A percentile compares a stretch with the other conserved stretches of the same genome.
Evolutionary conservation across 2,797 vertebrate species (phyloP).

Genomic region (Chiropotes sagulatus): DNA sequence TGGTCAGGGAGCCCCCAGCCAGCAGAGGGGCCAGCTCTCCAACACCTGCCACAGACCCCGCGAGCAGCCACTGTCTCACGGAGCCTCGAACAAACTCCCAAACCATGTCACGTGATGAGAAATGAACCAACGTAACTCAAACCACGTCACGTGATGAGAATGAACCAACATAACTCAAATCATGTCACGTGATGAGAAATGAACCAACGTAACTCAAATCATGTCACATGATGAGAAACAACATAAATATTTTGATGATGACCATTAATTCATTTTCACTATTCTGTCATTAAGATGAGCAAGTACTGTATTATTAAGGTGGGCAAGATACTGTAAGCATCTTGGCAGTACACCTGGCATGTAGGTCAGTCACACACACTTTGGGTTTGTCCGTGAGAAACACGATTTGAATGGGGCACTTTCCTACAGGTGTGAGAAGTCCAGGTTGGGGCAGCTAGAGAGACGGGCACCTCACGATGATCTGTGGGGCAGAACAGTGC

Average conservation of each 20-base stretch:
- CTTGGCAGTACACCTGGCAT: too few relatives aligned
- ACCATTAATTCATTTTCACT: neutral
- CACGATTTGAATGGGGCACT: neutral
- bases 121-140: too few relatives aligned
- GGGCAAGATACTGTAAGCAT: too few relatives aligned
- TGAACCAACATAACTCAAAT: neutral
- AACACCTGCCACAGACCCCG: neutral
- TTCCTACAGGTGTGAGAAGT: neutral
- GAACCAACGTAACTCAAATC: too few relatives aligned
- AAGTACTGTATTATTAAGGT: neutral
- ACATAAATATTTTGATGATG: fast-evolving
- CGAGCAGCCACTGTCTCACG: fast-evolving
- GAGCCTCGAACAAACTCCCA: neutral
- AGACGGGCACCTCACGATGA: too few relatives aligned
- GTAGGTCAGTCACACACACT: neutral
- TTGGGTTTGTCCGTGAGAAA: neutral
- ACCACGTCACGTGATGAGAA: fast-evolving
- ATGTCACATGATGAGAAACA: neutral
- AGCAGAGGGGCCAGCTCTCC: neutral
- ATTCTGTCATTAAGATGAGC: neutral
- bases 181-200: fast-evolving
- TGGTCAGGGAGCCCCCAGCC: neutral
- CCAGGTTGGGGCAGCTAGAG: neutral
- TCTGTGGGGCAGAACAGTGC: neutral
- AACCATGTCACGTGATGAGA: too few relatives aligned